Evolutionary conservation across 1,140 invertebrate species (phyloP), one percentile per base, ranked within the genome.

Genomic region (Doryteuthis pealeii): DNA sequence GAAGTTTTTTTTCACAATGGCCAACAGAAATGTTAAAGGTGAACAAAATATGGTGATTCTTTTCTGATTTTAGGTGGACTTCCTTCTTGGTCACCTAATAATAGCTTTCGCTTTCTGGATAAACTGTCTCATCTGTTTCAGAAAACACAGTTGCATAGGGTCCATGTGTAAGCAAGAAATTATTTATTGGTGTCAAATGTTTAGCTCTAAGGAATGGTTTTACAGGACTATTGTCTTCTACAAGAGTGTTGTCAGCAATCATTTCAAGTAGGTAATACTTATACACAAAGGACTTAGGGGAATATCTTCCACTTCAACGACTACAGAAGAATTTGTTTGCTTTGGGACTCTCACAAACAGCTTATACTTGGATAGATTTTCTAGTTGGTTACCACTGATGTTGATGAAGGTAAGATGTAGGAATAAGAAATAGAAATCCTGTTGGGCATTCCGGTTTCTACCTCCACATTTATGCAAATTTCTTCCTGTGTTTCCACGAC

Each of bases 1-100:
- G 95, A 80, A 98, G 92, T 79, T 95, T 92, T 86, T 98, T 96
- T 86, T 99, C 96, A 82, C 95, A 96, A 79, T 97, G 92, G 96
- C 95, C 33, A 98, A 93, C 68, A 98, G 93, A 84, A 98, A 96
- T 15, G 95, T 94, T 78, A 99, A 88, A 86, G 98, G 95, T 2
- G 95, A 93, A 98, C 92, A 88, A 97, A 97, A 89, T 97, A 97
- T 0, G 95, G 95, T 0, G 95, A 94, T 82, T 93, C 92, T 83
- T 94, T 94, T 2, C 88, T 84, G 82, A 91, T 90, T 78, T 93
- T 90, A 40, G 77, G 82, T 35, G 82, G 72, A 22, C 82, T 78
- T 77, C 86, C 79, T 72, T 82, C 75, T 69, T 72, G 78, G 71
- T 82, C 83, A 12, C 84, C 86, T 58, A 88, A 75, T 65, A 87